Evolutionary conservation across 2,797 vertebrate species (phyloP).

Genomic region (Cichlasoma orientale): DNA sequence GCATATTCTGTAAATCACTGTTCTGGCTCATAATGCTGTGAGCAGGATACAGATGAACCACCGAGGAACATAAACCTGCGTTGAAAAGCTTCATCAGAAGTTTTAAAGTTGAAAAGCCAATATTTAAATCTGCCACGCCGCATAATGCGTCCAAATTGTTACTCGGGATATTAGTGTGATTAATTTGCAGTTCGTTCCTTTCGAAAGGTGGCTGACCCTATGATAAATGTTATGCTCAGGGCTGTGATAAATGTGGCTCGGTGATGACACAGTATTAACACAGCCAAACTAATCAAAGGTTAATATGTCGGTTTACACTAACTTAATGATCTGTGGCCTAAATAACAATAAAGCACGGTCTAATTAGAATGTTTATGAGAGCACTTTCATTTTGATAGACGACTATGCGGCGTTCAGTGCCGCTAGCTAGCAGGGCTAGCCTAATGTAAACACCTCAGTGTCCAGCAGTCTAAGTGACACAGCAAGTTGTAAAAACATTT

Average conservation of each 20-base stretch:
- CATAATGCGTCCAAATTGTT: not conserved
- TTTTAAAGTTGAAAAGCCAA: not conserved
- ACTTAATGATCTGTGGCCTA: conserved; percentile 74
- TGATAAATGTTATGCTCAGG: conserved; percentile 38
- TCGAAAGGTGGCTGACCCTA: conserved; percentile 37
- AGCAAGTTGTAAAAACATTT: conserved; percentile 82
- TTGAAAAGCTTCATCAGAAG: not conserved
- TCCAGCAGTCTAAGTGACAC: conserved; percentile 76
- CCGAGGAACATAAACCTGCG: not conserved
- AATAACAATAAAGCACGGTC: conserved; percentile 75
- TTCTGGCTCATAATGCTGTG: not conserved
- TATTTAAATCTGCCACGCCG: not conserved
- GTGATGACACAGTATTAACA: conserved; percentile 54
- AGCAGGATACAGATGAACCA: not conserved
- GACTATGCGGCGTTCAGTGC: conserved; percentile 51
- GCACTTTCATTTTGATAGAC: conserved; percentile 74
- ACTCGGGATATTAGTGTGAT: conserved; percentile 41
- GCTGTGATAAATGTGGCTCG: conserved; percentile 59
- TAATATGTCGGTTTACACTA: conserved; percentile 79
- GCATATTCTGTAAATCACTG: not conserved
- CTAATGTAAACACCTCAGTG: conserved; percentile 76
- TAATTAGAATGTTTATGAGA: conserved; percentile 81
- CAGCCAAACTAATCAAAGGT: conserved; percentile 73
- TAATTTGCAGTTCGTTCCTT: conserved; percentile 46
- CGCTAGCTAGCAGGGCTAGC: conserved; percentile 59